A percentile compares a stretch with the other conserved stretches of the same genome.
phyloP scores from a whole-genome alignment of 2,113 vertebrate species.

The Pelecanus crispus region DNA sequence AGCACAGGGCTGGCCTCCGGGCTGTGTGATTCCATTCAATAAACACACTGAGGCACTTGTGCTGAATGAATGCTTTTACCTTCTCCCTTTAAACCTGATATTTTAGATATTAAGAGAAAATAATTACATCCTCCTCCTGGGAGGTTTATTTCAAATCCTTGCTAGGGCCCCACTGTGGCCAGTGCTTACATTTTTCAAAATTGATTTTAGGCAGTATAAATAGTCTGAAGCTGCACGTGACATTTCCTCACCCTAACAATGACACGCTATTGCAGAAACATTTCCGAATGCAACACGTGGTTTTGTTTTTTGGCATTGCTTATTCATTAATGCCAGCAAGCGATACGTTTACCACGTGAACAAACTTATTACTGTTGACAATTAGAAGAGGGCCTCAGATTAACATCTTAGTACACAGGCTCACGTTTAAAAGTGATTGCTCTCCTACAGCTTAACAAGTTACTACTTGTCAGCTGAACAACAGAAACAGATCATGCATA shows the following conservation, averaged over 20 bases:
- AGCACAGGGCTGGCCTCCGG: background rate
- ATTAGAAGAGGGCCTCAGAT: background rate
- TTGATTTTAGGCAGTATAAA: slow-evolving; percentile 73
- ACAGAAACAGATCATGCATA: background rate
- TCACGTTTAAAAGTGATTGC: background rate
- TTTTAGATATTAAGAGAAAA: slow-evolving; percentile 72
- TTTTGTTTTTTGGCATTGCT: background rate
- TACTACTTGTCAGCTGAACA: background rate
- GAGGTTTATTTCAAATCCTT: slow-evolving; percentile 71
- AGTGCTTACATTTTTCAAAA: slow-evolving; percentile 74
- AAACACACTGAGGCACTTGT: slow-evolving; percentile 52
- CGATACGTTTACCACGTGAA: background rate
- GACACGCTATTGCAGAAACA: slow-evolving; percentile 40
- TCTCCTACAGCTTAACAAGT: background rate
- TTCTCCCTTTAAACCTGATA: slow-evolving; percentile 61
- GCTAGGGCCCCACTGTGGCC: slow-evolving; percentile 52
- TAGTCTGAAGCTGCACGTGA: slow-evolving; percentile 54
- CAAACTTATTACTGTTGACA: background rate
- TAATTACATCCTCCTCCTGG: slow-evolving; percentile 69
- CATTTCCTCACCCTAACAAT: slow-evolving; percentile 48
- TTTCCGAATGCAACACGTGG: slow-evolving; percentile 12
- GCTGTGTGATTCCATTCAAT: slow-evolving; percentile 41
- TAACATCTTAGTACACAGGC: background rate
- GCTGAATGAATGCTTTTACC: slow-evolving; percentile 60
- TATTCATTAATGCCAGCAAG: background rate